Evolutionary conservation across 2,888 invertebrate species (phyloP), one percentile per base, ranked within the genome.

Genomic region (Frankliniella intonsa): DNA sequence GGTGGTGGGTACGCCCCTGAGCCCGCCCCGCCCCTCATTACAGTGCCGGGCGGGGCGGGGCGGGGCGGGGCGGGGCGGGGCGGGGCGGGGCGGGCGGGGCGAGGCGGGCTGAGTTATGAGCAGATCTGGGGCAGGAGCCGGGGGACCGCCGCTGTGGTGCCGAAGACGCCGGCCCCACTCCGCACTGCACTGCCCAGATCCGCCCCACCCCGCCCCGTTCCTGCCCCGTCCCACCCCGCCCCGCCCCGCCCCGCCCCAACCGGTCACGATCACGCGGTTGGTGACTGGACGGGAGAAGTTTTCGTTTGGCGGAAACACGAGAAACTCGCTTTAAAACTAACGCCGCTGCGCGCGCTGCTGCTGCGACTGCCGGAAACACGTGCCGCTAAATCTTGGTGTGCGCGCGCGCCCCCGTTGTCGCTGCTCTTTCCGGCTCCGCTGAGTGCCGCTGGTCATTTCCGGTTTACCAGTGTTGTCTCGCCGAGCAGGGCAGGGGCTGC

Each of bases 371-470:
- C 62, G 62, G 62, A n/a, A 62, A 62, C 19, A 62, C 62, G 55
- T 17, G 62, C 62, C n/a, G 62, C 62, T 38, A 38, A 38, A 38
- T 38, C 38, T 38, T 38, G 38, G 38, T 38, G 38, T 38, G 38
- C 38, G 38, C 38, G 38, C 38, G 38, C 38, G 38, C 38, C 3
- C 38, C 38, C 38, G 38, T 38, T 38, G 38, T 38, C 38, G 38
- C 38, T 38, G 38, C 38, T 38, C 38, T 38, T 38, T 38, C 38
- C 38, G 38, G 38, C 38, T 38, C 38, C 38, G 38, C 38, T 3
- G 62, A 62, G 62, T n/a, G 62, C 62, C 62, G 62, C 62, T 62
- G 62, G 17, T n/a, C 62, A 62, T 62, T 62, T 62, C 62, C 62
- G 62, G 62, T n/a, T 62, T 62, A 62, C 62, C 19, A 62, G n/a